Evolutionary conservation across 92 coral and sea anemone species (phyloP).

Genomic region (Ricordea florida): DNA sequence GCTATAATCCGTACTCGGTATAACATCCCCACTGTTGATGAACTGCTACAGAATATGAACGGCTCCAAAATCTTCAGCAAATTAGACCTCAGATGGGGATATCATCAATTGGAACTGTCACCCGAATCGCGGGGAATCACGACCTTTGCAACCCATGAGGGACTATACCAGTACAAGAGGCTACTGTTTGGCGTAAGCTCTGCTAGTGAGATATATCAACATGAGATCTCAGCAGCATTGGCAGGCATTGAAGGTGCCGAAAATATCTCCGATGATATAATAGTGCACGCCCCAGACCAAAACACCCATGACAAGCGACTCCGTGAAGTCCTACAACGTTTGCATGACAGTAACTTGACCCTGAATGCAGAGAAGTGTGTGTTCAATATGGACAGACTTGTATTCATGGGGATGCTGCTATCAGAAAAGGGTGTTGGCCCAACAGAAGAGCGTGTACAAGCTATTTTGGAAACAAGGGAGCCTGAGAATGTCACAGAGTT

Average conservation of each 20-base stretch:
- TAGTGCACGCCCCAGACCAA: constrained; percentile 49
- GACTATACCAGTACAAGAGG: constrained; percentile 23
- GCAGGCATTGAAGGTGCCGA: constrained; percentile 46
- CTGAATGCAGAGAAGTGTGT: constrained; percentile 53
- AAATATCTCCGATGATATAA: constrained; percentile 73
- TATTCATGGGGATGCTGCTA: constrained; percentile 57
- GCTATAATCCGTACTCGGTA: too few species aligned
- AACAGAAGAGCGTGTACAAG: constrained; percentile 61
- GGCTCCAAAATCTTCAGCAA: constrained; percentile 33
- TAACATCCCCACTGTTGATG: constrained; percentile 44
- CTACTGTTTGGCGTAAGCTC: constrained; percentile 53
- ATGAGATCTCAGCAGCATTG: constrained; percentile 44
- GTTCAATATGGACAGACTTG: constrained; percentile 50
- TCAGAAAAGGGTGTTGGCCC: constrained; percentile 73
- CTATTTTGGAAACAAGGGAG: constrained; percentile 48
- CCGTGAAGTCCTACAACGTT: constrained; percentile 24
- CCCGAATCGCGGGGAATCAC: constrained; percentile 34
- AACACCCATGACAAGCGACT: constrained; percentile 55
- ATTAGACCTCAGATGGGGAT: constrained; percentile 26
- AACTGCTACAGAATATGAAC: constrained; percentile 29
- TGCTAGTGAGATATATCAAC: constrained; percentile 62
- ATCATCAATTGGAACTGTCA: constrained; percentile 25
- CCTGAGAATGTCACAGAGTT: constrained; percentile 54
- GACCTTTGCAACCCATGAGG: constrained; percentile 27
- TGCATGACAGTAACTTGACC: constrained; percentile 50